Evolutionary conservation across 2,113 vertebrate species (phyloP), one percentile per base, ranked within the genome.

Genomic region (Microtus montanus): DNA sequence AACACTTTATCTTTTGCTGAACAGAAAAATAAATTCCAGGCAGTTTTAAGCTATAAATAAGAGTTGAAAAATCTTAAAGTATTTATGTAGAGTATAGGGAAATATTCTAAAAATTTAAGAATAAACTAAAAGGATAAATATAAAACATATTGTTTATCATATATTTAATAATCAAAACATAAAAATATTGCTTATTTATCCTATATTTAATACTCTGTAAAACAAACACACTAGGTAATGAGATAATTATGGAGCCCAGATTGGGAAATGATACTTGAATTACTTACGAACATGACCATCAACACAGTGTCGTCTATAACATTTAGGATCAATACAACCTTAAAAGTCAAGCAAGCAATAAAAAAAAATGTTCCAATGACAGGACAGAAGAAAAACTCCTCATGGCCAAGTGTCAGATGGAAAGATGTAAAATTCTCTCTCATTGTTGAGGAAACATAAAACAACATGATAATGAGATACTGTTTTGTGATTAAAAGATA

Each of bases 351-450:
- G 26, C 35, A 49, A 77, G 47, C 2, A 63, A 19, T 83, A 90
- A 52, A 52, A 52, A 41, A 93, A 86, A 90, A 41, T 44, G 20
- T 26, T 0, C 70, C 54, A 87, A 22, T 26, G 19, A 30, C 2
- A 47, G 7, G 5, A 13, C 41, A 41, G 68, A 6, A 71, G 26
- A 82, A 66, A 63, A 71, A 87, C 85, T 54, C 4, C 10, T 93
- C 77, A 93, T 30, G 58, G 26, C 22, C 28, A 47, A 33, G 10
- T 52, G 14, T 47, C 26, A 90, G 41, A 9, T 38, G 7, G 13
- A 89, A 92, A 91, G 63, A 47, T 93, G n/a, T 49, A 78, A 90
- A 73, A 83, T 90, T 90, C 38, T 93, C 54, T 58, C 47, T 87
- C 75, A 30, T 77, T 64, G 71, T 78, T 63, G 77, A 93, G 41